Evolutionary conservation across 2,888 invertebrate species (phyloP).

Genomic region (Phalera bucephala): DNA sequence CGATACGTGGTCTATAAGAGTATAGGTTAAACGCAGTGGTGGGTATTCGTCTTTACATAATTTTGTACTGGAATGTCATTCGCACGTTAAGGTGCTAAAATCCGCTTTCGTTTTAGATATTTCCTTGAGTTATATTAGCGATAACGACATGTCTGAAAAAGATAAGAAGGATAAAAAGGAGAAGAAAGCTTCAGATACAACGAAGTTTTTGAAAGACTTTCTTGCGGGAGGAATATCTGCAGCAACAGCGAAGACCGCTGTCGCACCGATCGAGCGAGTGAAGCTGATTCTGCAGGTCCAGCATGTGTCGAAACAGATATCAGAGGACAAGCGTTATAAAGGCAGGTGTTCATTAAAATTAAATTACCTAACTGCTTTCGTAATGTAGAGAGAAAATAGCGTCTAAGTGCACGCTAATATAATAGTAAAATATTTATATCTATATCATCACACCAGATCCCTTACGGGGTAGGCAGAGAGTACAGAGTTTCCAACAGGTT

Average conservation of each 20-base stretch:
- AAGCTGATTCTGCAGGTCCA: slow-evolving; percentile 97
- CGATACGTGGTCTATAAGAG: neutral
- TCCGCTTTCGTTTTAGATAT: too few species aligned
- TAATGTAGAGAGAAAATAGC: too few species aligned
- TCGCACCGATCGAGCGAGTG: slow-evolving; percentile 97
- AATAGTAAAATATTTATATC: too few species aligned
- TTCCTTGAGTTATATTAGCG: too few species aligned
- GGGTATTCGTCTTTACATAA: neutral
- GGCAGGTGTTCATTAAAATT: slow-evolving; percentile 51
- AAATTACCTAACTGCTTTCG: too few species aligned
- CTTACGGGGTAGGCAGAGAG: too few species aligned
- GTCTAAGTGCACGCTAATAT: too few species aligned
- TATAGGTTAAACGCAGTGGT: neutral
- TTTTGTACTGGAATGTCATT: neutral
- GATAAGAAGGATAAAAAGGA: slow-evolving; percentile 14
- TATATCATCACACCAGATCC: too few species aligned
- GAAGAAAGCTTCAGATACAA: slow-evolving; percentile 42
- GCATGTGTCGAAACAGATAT: slow-evolving; percentile 95
- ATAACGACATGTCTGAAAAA: slow-evolving; percentile 5
- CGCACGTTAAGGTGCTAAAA: too few species aligned
- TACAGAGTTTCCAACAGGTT: too few species aligned
- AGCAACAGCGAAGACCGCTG: slow-evolving; percentile 96
- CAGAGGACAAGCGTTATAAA: slow-evolving; percentile 94
- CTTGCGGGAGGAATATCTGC: slow-evolving; percentile 96
- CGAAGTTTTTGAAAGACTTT: slow-evolving; percentile 95